Evolutionary conservation across 2,113 vertebrate species (phyloP).

Genomic region (Perccottus glenii): DNA sequence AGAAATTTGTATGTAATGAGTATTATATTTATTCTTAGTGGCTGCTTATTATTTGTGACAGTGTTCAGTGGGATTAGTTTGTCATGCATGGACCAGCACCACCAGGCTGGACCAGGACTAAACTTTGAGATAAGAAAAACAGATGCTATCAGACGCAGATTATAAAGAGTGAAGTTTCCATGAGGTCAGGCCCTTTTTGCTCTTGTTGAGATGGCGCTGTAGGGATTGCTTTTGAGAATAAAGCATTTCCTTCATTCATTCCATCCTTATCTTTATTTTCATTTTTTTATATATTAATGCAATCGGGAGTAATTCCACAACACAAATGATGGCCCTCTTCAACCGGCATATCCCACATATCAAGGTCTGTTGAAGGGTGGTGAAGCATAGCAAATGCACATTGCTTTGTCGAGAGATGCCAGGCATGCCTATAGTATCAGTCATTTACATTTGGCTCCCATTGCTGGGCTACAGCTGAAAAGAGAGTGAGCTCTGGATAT

Average conservation of each 20-base stretch:
- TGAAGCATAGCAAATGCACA: slow-evolving; percentile 49
- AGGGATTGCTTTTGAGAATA: too few relatives aligned
- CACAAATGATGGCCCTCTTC: slow-evolving; percentile 14
- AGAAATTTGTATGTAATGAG: slow-evolving; percentile 53
- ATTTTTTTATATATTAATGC: slow-evolving; percentile 17
- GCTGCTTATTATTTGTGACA: slow-evolving; percentile 56
- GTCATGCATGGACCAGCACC: slow-evolving; percentile 22
- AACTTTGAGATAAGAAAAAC: slow-evolving; percentile 7
- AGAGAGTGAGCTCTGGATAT: slow-evolving; percentile 31
- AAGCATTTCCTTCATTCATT: too few relatives aligned
- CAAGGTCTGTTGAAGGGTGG: slow-evolving; percentile 33
- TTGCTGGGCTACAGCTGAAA: slow-evolving; percentile 34
- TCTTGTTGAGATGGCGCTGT: not conserved
- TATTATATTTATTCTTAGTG: slow-evolving; percentile 34
- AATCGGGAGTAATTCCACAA: slow-evolving; percentile 13
- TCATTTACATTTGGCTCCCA: slow-evolving; percentile 65
- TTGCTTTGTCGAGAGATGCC: slow-evolving; percentile 63
- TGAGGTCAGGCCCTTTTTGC: not conserved
- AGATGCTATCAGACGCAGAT: too few relatives aligned
- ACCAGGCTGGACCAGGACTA: slow-evolving; percentile 16
- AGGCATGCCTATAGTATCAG: slow-evolving; percentile 54
- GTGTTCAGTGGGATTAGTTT: slow-evolving; percentile 44
- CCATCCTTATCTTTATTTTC: not conserved
- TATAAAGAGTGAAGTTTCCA: not conserved
- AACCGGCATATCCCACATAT: slow-evolving; percentile 46